Conservation (phyloP, 1,140 invertebrate species). For the Pemphigus obesinymphae region DNA sequence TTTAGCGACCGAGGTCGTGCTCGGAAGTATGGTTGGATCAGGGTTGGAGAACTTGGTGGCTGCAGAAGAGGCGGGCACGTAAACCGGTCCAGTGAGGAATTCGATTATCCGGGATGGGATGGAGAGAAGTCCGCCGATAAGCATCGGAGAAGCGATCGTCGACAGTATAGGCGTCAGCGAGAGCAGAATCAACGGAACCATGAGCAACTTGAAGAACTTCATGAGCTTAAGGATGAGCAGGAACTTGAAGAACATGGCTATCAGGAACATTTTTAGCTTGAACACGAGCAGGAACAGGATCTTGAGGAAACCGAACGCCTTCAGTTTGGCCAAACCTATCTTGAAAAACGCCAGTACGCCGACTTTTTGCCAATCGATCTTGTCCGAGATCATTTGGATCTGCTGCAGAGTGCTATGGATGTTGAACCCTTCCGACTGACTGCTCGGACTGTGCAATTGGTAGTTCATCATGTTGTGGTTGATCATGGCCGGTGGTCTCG, state of each 20-base stretch:
- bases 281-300: not conserved
- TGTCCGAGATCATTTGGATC: not conserved
- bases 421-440: not conserved
- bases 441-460: not conserved
- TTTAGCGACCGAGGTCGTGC: not conserved
- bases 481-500: not conserved
- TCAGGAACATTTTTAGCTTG: constrained; percentile 34
- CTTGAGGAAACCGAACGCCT: not conserved
- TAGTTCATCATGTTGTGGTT: not conserved
- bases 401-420: not conserved
- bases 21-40: not conserved
- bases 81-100: not conserved
- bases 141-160: constrained; percentile 6
- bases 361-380: not conserved
- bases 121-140: not conserved
- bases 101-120: not conserved
- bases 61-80: not conserved
- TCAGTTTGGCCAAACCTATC: not conserved
- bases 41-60: not conserved
- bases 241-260: constrained; percentile 40
- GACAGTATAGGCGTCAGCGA: not conserved
- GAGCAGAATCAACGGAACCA: constrained; percentile 28
- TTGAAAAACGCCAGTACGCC: not conserved
- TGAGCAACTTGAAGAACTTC: constrained; percentile 38
- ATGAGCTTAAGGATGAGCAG: constrained; percentile 38